These are phyloP conservation scores for Heliconius sara DNA, from an alignment of 2,888 invertebrate species.

Conservation along the genomic window DNA sequence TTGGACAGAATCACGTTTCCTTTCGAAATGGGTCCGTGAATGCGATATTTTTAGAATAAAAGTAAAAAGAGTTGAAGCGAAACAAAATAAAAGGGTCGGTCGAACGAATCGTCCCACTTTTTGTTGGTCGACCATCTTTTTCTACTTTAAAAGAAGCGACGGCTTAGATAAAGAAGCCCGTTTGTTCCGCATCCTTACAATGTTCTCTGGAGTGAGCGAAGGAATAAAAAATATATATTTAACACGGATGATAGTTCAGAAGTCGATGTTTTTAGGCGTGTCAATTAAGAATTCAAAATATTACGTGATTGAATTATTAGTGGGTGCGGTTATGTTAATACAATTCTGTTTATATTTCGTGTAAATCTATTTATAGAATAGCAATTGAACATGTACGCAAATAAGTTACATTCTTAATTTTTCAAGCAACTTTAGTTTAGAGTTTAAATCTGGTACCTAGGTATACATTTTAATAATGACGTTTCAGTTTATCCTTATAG, in stretches of 20 bases:
- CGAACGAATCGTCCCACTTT: conserved; percentile 73
- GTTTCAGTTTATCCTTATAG: background rate
- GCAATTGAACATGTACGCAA: background rate
- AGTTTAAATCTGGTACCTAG: background rate
- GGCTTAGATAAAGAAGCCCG: conserved; percentile 60
- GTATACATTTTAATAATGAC: too few relatives aligned
- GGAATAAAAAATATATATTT: conserved; percentile 45
- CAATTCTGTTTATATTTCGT: background rate
- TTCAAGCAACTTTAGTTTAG: background rate
- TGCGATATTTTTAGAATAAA: conserved; percentile 82
- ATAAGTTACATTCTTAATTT: background rate
- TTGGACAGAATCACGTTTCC: conserved; percentile 82
- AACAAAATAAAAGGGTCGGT: conserved; percentile 79
- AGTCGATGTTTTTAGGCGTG: conserved; percentile 23
- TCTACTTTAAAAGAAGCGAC: conserved; percentile 65
- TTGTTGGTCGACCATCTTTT: conserved; percentile 71
- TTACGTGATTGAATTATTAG: background rate
- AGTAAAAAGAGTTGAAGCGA: conserved; percentile 74
- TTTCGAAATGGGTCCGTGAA: conserved; percentile 83
- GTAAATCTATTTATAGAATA: background rate
- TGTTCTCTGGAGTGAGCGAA: conserved; percentile 40
- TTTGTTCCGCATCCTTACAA: conserved; percentile 55
- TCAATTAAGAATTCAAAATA: conserved; percentile 23
- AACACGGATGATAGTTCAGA: conserved; percentile 36
- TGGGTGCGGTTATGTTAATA: background rate